Evolutionary conservation across 1,140 invertebrate genomes (phyloP), one percentile per base, ranked within the genome.

Genomic region (Euwallacea similis): DNA sequence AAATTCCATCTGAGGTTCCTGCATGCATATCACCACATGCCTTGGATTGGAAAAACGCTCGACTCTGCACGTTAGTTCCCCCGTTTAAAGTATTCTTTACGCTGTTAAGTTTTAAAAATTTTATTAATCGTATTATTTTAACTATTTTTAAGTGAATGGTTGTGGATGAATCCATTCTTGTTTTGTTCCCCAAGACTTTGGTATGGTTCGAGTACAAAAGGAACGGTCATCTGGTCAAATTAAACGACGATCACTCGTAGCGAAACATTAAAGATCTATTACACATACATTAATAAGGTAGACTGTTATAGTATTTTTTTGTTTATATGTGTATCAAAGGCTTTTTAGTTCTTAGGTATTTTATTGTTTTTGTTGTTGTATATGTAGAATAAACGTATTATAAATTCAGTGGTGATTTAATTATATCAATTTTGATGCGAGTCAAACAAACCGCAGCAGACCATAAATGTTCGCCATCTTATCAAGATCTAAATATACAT

Each of bases 281-380:
- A 61, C 42, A 67, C 50, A 69, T 55, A 64, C 53, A 58, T 65
- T 21, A 60, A 7, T 50, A 60, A 43, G 46, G 64, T 72, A 72
- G 71, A 72, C 71, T 72, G 71, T 72, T 72, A 58, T 67, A 67
- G 71, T 72, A 72, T 72, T 72, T 66, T 68, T 72, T 61, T 72
- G 64, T 72, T 72, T 68, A 71, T 59, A 71, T 53, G 58, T 72
- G 71, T 72, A 67, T 44, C 43, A 66, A 61, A 66, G 53, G 64
- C 43, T 50, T 72, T 66, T 68, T 72, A 72, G 71, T 68, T 63
- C n/a, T 72, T 33, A 33, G 67, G 61, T 64, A 72, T 65, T 72
- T 72, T 72, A 68, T 67, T 72, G 64, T 72, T 72, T 72, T 72
- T 71, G 47, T 72, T 62, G 58, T 72, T 62, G 58, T 62, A 59